Evolutionary conservation across 1,140 invertebrate species (phyloP).

Genomic region (Zaprionus ghesquierei): DNA sequence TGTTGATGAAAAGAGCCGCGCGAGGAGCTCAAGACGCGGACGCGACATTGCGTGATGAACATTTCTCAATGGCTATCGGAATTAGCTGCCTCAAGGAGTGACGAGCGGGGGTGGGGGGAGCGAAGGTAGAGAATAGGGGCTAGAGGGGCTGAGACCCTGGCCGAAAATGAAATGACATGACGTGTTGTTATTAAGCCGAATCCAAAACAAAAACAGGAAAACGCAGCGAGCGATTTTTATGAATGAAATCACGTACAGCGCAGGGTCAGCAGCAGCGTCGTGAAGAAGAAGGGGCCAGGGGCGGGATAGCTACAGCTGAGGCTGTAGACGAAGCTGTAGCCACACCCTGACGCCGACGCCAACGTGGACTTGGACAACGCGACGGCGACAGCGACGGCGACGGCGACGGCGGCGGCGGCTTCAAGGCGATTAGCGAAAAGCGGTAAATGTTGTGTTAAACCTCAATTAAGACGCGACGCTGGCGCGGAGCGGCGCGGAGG

Average conservation of each 20-base stretch:
- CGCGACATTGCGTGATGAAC: conserved; percentile 75
- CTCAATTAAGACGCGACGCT: conserved; percentile 65
- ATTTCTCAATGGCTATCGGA: conserved; percentile 57
- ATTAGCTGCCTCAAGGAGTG: neutral
- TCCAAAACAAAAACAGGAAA: conserved; percentile 42
- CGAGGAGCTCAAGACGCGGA: conserved; percentile 36
- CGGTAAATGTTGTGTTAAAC: conserved; percentile 79
- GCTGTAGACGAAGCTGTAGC: neutral
- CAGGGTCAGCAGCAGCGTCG: neutral
- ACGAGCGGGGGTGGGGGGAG: neutral
- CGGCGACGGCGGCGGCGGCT: conserved; percentile 36
- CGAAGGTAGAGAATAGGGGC: neutral
- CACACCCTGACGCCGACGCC: neutral
- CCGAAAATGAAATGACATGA: conserved; percentile 68
- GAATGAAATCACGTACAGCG: conserved; percentile 57
- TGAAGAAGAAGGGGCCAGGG: neutral
- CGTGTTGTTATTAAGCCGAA: conserved; percentile 73
- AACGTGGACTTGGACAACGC: neutral
- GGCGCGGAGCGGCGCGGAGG: neutral
- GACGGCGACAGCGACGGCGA: neutral
- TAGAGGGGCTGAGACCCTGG: conserved; percentile 17
- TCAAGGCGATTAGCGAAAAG: conserved; percentile 78
- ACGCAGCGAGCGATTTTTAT: conserved; percentile 45
- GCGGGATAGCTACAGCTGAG: conserved; percentile 13
- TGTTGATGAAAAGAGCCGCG: conserved; percentile 66